These are phyloP conservation scores for Lasioglossum pauxillum DNA, from an alignment of 2,888 invertebrate species.

Conservation along the genomic window DNA sequence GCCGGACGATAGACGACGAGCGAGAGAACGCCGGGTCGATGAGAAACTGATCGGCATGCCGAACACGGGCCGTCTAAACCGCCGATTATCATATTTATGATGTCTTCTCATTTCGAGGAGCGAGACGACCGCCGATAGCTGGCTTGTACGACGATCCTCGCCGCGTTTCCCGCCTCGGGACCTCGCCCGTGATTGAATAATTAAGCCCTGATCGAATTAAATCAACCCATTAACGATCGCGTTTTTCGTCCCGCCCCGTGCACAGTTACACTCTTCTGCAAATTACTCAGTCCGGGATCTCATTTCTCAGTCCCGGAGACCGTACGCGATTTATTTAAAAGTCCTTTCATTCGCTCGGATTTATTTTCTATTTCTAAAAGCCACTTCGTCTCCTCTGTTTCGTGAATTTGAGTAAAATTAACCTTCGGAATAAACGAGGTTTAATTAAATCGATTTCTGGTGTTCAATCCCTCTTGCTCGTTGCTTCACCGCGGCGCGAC, in stretches of 20 bases:
- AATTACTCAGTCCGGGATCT: not conserved
- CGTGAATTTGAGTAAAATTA: no score
- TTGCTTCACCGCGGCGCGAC: no score
- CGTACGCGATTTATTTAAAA: not conserved
- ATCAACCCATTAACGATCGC: slow-evolving; percentile 37
- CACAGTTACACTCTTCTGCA: not conserved
- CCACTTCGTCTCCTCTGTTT: not conserved
- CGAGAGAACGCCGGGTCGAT: slow-evolving; percentile 31
- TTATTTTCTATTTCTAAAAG: not conserved
- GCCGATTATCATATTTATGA: slow-evolving; percentile 79
- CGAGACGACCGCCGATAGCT: slow-evolving; percentile 25
- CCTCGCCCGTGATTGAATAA: slow-evolving; percentile 55
- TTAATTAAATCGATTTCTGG: no score
- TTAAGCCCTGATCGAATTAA: slow-evolving; percentile 61
- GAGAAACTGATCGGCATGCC: slow-evolving; percentile 72
- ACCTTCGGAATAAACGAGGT: no score
- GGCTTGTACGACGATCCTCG: slow-evolving; percentile 33
- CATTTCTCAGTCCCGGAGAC: not conserved
- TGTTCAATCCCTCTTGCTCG: no score
- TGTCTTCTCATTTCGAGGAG: slow-evolving; percentile 62
- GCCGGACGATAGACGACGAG: slow-evolving; percentile 29
- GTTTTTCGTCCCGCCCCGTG: slow-evolving; percentile 18
- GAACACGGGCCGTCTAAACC: slow-evolving; percentile 74
- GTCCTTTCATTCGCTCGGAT: not conserved
- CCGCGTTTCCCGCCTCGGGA: slow-evolving; percentile 38